phyloP scores from a whole-genome alignment of 2,888 invertebrate species.

The Paralinhomoeus sp. region DNA sequence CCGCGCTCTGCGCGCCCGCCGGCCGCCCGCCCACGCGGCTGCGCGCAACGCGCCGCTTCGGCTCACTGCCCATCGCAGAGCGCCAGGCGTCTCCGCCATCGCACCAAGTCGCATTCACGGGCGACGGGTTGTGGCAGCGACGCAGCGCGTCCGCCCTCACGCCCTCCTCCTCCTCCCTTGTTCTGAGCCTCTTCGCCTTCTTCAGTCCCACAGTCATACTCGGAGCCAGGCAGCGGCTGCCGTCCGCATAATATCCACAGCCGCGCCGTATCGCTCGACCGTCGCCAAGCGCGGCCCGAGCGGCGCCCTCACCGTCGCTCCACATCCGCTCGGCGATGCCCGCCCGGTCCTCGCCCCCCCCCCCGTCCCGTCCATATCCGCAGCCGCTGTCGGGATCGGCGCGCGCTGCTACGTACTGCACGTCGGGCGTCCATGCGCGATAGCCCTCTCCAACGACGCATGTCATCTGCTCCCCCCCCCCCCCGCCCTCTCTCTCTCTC shows the following conservation, averaged over 20 bases:
- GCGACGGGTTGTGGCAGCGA: too few species aligned
- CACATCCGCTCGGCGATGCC: conserved; percentile 74
- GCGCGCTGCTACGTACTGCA: conserved; percentile 61
- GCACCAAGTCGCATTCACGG: too few species aligned
- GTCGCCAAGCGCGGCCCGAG: conserved; percentile 62
- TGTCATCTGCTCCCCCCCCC: conserved; percentile 33
- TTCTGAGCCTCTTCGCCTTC: background rate
- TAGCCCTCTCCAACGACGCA: conserved; percentile 55
- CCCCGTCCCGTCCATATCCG: too few species aligned
- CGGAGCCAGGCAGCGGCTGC: conserved; percentile 37
- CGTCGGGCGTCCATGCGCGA: conserved; percentile 75
- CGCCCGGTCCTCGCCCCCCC: too few species aligned
- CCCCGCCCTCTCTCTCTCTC: too few species aligned
- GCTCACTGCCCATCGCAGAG: too few species aligned
- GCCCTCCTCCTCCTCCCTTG: background rate
- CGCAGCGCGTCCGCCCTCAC: conserved; percentile 23
- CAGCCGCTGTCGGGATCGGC: too few species aligned
- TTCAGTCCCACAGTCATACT: conserved; percentile 68
- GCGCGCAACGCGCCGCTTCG: too few species aligned
- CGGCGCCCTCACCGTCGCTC: conserved; percentile 55
- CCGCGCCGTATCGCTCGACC: conserved; percentile 58
- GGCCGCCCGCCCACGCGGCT: too few species aligned
- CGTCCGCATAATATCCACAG: conserved; percentile 72
- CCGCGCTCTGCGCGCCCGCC: too few species aligned
- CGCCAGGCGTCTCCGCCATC: too few species aligned